Base-by-base conservation (phyloP, 92 coral and sea anemone species). In the Hydrozoanthus gracilis region DNA sequence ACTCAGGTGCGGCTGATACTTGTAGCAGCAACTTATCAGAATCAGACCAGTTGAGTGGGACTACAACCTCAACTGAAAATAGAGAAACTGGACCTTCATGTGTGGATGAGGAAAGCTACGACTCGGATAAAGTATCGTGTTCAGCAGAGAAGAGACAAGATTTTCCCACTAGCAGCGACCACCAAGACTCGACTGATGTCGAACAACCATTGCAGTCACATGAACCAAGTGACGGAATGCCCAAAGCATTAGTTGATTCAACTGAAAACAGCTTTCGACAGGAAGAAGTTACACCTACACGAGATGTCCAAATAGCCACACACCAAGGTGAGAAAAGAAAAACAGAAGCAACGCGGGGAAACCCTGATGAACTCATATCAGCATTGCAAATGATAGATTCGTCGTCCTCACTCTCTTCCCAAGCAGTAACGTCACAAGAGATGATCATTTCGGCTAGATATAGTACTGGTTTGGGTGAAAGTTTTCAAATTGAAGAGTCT, bases 311-410 rank as follows among this genome's bases (percentile, higher is more conserved):
- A 4, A 9, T 46, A 45, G 8, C 11, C 51, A 46, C 16, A 51
- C 45, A 80, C 17, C 17, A 46, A 4, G 35, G 50, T 39, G 79
- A 83, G 54, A 55, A 58, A 80, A 39, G 49, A 71, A 51, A 60
- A 18, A 20, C 54, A 17, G 15, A 83, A 15, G 80, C 8, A 71
- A n/a, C 13, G 7, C 15, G 44, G 56, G 85, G 35, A 6, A 67
- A 18, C 8, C 44, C 51, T 2, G 12, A 48, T 7, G 51, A 80
- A 64, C 8, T 8, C 10, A 44, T 15, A 18, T 80, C 74, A 5
- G 85, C 46, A 80, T 15, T 27, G 39, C 78, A 68, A 83, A 56
- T 71, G 60, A 73, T 64, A 27, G 78, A 64, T 71, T 73, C 67
- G 56, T 70, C 79, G 5, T 60, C 71, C 12, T 56, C 68, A 70